Evolutionary conservation across 2,113 vertebrate genomes (phyloP).

Genomic region (Ptilonorhynchus violaceus): DNA sequence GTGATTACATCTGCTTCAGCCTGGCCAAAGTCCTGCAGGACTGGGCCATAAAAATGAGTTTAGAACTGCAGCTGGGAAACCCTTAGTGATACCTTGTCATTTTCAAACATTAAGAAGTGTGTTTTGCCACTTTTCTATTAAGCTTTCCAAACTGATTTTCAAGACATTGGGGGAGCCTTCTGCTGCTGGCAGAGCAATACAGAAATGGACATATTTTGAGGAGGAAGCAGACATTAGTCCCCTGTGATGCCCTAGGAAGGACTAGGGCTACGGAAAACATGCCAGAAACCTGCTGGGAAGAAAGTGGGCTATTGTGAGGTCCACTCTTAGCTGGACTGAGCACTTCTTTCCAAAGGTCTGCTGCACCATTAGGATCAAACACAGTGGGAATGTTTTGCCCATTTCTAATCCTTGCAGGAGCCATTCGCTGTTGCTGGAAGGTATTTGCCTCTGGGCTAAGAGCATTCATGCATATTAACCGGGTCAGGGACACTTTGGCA

Average conservation of each 20-base stretch:
- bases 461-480: neutral
- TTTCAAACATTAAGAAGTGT: neutral
- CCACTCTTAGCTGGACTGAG: neutral
- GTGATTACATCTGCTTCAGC: neutral
- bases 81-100: neutral
- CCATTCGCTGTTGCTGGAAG: neutral
- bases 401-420: neutral
- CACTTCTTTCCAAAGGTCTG: neutral
- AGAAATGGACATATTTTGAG: neutral
- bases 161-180: neutral
- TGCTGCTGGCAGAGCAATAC: neutral
- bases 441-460: neutral
- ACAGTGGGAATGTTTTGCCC: neutral
- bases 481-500: neutral
- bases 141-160: neutral
- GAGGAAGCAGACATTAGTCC: neutral
- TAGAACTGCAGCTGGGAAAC: neutral
- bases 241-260: neutral
- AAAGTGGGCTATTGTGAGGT: neutral
- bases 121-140: neutral
- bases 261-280: neutral
- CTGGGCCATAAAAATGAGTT: neutral
- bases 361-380: neutral
- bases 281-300: neutral
- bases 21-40: neutral